Conservation (phyloP, 2,797 vertebrate genomes). For the Sebastes goodei region DNA sequence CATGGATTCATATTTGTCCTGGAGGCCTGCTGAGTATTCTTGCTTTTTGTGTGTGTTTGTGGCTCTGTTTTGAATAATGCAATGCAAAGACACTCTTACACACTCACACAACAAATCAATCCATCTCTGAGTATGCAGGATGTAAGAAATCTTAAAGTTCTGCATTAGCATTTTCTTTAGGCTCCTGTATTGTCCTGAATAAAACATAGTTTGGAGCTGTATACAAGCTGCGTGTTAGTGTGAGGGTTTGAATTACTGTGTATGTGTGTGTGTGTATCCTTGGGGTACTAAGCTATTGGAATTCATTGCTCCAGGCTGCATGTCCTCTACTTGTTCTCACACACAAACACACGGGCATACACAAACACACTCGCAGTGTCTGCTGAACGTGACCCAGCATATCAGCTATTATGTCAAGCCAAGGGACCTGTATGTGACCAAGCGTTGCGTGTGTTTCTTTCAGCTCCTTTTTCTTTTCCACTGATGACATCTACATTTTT, state of each 20-base stretch:
- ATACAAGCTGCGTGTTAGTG: slow-evolving; percentile 13
- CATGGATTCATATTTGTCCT: slow-evolving; percentile 37
- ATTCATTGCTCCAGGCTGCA: slow-evolving; percentile 65
- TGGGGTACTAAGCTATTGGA: slow-evolving; percentile 57
- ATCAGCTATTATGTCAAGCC: slow-evolving; percentile 56
- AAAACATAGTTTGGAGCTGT: slow-evolving; percentile 63
- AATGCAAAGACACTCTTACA: slow-evolving; percentile 38
- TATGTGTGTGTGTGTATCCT: slow-evolving; percentile 39
- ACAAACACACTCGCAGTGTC: slow-evolving; percentile 30
- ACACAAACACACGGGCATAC: slow-evolving; percentile 24
- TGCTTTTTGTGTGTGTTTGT: slow-evolving; percentile 1
- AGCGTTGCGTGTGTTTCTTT: not conserved
- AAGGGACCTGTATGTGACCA: slow-evolving; percentile 16
- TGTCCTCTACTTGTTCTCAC: slow-evolving; percentile 70
- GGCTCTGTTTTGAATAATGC: slow-evolving; percentile 51
- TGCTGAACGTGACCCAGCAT: slow-evolving; percentile 67
- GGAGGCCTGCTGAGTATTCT: slow-evolving; percentile 4
- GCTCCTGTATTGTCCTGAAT: slow-evolving; percentile 62
- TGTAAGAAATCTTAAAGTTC: slow-evolving; percentile 41
- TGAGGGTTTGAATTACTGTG: slow-evolving; percentile 28
- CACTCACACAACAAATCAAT: slow-evolving; percentile 60
- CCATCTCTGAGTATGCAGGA: slow-evolving; percentile 31
- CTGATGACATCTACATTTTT: not conserved
- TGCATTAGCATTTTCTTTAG: slow-evolving; percentile 65
- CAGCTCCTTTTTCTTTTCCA: not conserved